Conservation (phyloP, 2,888 invertebrate species). For the Syritta pipiens region DNA sequence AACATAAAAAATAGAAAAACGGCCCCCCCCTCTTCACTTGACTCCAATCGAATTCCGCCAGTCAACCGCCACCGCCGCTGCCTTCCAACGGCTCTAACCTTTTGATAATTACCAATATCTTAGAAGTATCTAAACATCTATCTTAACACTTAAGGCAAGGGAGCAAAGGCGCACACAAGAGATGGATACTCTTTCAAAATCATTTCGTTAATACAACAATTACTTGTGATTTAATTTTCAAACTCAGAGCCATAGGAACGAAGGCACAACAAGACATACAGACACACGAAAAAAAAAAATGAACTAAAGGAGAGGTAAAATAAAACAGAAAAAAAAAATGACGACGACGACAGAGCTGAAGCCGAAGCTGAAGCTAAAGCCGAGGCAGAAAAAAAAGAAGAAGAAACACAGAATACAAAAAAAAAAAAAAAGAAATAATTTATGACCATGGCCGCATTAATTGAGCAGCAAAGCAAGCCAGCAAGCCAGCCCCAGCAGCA, state of each 20-base stretch:
- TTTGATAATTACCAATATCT: constrained; percentile 44
- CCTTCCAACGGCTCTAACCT: too few relatives aligned
- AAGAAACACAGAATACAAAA: constrained; percentile 12
- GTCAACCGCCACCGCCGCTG: too few relatives aligned
- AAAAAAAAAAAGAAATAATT: constrained; percentile 44
- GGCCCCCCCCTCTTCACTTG: too few relatives aligned
- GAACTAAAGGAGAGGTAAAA: background rate
- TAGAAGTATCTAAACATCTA: constrained; percentile 2
- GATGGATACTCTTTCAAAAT: constrained; percentile 41
- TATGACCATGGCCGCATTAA: constrained; percentile 62
- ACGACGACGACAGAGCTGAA: background rate
- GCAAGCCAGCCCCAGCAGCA: constrained; percentile 23
- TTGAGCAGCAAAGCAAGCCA: constrained; percentile 47
- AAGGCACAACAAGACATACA: background rate
- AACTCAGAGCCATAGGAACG: constrained; percentile 24
- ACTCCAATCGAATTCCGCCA: too few relatives aligned
- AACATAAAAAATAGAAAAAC: too few relatives aligned
- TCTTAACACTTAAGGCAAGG: constrained; percentile 5
- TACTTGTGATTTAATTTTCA: constrained; percentile 54
- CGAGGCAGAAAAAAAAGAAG: background rate
- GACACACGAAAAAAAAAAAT: background rate
- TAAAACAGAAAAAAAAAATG: background rate
- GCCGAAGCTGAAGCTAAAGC: too few relatives aligned
- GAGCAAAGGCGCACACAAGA: background rate
- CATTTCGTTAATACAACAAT: constrained; percentile 50